phyloP scores from a whole-genome alignment of 1,140 invertebrate genomes.

The Neelides sp. region DNA sequence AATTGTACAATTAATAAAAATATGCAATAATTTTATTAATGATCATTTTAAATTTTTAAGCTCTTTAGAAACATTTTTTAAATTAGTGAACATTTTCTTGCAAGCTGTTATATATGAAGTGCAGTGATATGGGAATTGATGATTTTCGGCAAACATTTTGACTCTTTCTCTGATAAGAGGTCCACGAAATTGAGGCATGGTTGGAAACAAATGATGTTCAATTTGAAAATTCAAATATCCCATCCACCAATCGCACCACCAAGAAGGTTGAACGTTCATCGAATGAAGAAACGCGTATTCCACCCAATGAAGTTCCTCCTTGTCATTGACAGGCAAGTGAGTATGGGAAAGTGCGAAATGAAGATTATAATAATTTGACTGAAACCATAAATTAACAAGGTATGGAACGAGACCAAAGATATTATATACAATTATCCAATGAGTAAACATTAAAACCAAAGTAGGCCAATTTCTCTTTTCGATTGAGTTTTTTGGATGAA shows the following conservation, averaged over 20 bases:
- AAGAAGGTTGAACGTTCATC: constrained; percentile 19
- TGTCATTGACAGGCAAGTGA: constrained; percentile 19
- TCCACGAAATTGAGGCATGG: constrained; percentile 22
- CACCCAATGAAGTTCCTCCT: constrained; percentile 19
- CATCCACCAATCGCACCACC: constrained; percentile 23
- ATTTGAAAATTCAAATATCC: constrained; percentile 27
- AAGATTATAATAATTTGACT: constrained; percentile 3
- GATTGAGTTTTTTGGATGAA: neutral
- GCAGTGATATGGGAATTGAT: constrained; percentile 23
- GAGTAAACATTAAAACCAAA: neutral
- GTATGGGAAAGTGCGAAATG: constrained; percentile 27
- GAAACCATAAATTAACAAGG: neutral
- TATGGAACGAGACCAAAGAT: neutral
- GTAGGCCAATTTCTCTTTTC: no score
- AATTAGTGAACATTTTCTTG: constrained; percentile 16
- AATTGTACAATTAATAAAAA: no score
- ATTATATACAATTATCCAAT: neutral
- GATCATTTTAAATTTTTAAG: constrained; percentile 6
- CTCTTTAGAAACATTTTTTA: constrained; percentile 22
- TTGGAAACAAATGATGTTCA: constrained; percentile 24
- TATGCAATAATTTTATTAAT: no score
- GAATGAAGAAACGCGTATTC: constrained; percentile 24
- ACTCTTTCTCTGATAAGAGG: constrained; percentile 19
- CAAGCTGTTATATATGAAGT: constrained; percentile 15
- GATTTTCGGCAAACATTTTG: constrained; percentile 18